Base-by-base conservation (phyloP, 2,888 invertebrate species). In the Saturnia japonica region DNA sequence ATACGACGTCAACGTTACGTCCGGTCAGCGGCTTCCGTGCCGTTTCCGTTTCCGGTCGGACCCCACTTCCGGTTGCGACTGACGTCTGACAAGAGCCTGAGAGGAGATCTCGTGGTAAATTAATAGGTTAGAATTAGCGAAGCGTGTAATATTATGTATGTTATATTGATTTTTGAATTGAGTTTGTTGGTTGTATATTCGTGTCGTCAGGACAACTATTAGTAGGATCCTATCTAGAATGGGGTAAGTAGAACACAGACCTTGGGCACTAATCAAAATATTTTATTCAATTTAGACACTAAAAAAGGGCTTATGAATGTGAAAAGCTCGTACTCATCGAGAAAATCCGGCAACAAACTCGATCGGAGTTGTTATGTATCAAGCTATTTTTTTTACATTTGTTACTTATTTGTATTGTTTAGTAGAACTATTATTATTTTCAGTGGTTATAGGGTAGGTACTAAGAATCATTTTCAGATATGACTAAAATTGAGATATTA, bases 21-120 rank as follows among this genome's bases (percentile, higher is more conserved):
- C 86, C 88, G 88, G 89, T 89, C 89, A 86, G 86, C 85, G 82
- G 86, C 86, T 83, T 85, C 82, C 83, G 83, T 74, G 68, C 81
- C 82, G 80, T 77, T 84, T 86, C 86, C 87, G 85, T 72, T 82
- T 82, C 84, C 86, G 76, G 78, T 74, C 76, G 78, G 75, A 79
- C 79, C 75, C 79, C 74, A 78, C 81, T 79, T 88, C 87, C 88
- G 86, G 74, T 77, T 76, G 79, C 79, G 75, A 73, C 72, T 67
- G 72, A 71, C 75, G 74, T 77, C 72, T 66, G 72, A 71, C 74
- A 73, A 76, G 74, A 74, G 40, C 51, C 34, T 25, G 64, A 67
- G 54, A 67, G 60, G 64, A 74, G 70, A 60, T 64, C 51, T 70
- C 74, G 76, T 73, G 75, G 75, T 75, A 74, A 80, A 80, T 71